A percentile compares a stretch with the other conserved stretches of the same genome.
These are phyloP conservation scores for Cremastobaeus sp. DNA, from an alignment of 2,888 invertebrate genomes.

Conservation along the genomic window DNA sequence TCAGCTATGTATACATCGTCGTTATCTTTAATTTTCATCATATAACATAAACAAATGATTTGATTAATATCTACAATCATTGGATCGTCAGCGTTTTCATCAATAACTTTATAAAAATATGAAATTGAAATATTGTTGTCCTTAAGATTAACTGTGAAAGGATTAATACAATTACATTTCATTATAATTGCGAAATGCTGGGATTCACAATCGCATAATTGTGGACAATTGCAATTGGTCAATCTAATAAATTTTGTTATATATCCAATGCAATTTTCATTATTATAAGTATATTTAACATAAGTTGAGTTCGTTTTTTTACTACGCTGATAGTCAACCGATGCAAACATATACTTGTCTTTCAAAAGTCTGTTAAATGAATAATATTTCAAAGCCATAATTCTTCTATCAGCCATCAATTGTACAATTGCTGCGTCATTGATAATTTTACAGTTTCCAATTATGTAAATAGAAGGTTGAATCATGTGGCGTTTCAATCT, in stretches of 20 bases:
- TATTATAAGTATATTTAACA: neutral
- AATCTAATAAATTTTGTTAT: neutral
- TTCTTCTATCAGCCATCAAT: no score
- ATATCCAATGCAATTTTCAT: neutral
- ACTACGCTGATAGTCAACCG: neutral
- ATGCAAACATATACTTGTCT: constrained; percentile 6
- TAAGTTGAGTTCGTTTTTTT: neutral
- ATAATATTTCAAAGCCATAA: neutral
- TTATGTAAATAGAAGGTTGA: neutral
- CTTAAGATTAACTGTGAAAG: no score
- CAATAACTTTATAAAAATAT: no score
- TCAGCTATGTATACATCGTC: neutral
- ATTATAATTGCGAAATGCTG: constrained; percentile 13
- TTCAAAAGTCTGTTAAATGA: neutral
- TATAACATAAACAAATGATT: neutral
- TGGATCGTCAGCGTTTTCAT: neutral
- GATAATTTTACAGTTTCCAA: neutral
- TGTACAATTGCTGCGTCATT: neutral
- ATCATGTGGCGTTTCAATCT: neutral
- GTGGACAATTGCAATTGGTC: neutral
- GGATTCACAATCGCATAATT: constrained; percentile 23
- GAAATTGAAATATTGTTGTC: no score
- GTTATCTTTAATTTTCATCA: neutral
- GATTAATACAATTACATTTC: neutral
- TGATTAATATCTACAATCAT: neutral